Conservation (phyloP, 2,888 invertebrate genomes). For the Xestia ashworthii region DNA sequence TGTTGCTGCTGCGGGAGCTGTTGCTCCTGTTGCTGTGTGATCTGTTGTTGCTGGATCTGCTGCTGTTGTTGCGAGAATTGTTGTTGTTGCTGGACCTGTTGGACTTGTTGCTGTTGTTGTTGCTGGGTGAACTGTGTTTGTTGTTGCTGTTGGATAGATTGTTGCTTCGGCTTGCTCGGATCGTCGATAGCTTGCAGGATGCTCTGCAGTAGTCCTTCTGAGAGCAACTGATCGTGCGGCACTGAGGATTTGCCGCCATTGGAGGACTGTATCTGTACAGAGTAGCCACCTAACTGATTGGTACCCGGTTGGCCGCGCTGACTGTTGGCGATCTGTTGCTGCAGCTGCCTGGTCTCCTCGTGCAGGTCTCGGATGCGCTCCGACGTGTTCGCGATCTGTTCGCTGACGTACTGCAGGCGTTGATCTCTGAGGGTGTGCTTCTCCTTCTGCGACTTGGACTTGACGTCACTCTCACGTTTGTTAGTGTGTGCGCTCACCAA, state of each 20-base stretch:
- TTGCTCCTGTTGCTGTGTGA: conserved; percentile 22
- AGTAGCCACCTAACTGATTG: conserved; percentile 91
- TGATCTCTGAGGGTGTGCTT: conserved; percentile 78
- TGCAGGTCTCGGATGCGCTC: conserved; percentile 83
- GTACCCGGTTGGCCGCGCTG: conserved; percentile 70
- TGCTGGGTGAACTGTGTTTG: conserved; percentile 7
- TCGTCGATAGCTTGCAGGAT: conserved; percentile 96
- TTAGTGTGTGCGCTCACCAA: conserved; percentile 79
- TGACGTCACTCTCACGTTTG: conserved; percentile 69
- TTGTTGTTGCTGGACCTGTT: conserved; percentile 34
- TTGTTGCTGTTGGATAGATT: conserved; percentile 35
- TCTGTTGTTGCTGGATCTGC: conserved; percentile 37
- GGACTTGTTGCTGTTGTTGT: conserved; percentile 13
- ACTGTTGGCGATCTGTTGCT: conserved; percentile 80
- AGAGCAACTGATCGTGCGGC: conserved; percentile 94
- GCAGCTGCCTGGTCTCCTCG: conserved; percentile 83
- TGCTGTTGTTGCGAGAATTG: conserved; percentile 32
- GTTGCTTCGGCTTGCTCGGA: conserved; percentile 78
- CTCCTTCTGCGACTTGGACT: conserved; percentile 81
- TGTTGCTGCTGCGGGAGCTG: conserved; percentile 35
- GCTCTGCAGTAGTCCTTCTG: conserved; percentile 94
- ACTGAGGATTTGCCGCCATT: conserved; percentile 86
- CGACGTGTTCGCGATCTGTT: conserved; percentile 85
- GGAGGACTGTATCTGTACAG: conserved; percentile 94
- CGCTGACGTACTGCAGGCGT: conserved; percentile 78